Percentiles rank a stretch among this genome's conserved stretches.
Conservation (phyloP, 2,113 vertebrate genomes). For the Anser brachyrhynchus region DNA sequence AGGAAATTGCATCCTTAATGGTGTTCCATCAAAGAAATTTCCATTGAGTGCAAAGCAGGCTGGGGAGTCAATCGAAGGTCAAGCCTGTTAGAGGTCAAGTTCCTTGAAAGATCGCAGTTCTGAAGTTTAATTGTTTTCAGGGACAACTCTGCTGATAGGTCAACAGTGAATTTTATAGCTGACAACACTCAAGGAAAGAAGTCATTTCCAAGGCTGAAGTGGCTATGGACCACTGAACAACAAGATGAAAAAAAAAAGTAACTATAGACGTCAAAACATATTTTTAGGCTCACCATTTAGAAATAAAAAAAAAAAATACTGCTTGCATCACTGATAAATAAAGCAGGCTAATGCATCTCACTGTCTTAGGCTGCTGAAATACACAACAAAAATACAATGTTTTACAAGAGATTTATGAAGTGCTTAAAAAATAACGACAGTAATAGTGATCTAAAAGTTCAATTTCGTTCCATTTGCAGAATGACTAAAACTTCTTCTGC, state of each 20-base stretch:
- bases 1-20: conserved; percentile 23
- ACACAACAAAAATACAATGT: not conserved
- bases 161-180: not conserved
- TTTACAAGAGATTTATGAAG: not conserved
- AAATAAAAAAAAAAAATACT: not conserved
- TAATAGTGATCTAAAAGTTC: not conserved
- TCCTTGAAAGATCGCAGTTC: not conserved
- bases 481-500: not conserved
- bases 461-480: not conserved
- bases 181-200: not conserved
- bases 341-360: not conserved
- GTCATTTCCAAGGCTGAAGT: not conserved
- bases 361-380: not conserved
- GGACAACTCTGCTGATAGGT: not conserved
- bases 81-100: not conserved
- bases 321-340: not conserved
- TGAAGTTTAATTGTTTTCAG: conserved; percentile 16
- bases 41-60: not conserved
- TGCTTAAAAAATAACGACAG: not conserved
- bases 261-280: not conserved
- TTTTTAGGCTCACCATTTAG: not conserved
- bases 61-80: not conserved
- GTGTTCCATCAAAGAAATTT: not conserved
- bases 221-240: not conserved
- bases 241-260: not conserved